Base-by-base conservation (phyloP, 2,888 invertebrate genomes). In the Heliconius aoede region DNA sequence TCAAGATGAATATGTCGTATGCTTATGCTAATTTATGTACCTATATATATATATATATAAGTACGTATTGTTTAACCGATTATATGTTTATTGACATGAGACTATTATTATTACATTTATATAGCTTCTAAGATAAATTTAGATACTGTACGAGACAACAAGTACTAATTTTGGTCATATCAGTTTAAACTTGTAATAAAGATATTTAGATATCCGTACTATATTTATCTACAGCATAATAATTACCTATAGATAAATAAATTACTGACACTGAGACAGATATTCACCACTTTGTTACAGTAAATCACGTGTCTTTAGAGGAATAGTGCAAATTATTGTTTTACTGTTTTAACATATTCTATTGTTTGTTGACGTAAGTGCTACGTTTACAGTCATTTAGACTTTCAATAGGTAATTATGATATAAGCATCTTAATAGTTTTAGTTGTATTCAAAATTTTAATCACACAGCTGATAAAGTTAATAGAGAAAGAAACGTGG, bases 191-290 rank as follows among this genome's bases (percentile, higher is more conserved):
- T 62, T 30, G 28, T 62, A 28, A 28, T 21, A 62, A 28, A 30
- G 28, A 30, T 62, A 62, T 8, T 0, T 36, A 65, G n/a, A 32
- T 64, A 32, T n/a, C 32, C 7, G 21, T 62, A 32, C 21, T 64
- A 32, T 64, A 9, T 32, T 64, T 64, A 64, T 64, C 62, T 9
- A 32, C n/a, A 65, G 8, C 36, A 40, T 64, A 13, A 55, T n/a
- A n/a, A 55, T 21, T 55, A 55, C 55, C n/a, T 64, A n/a, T 65
- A 65, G 65, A 65, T 65, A 65, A 65, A 36, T 65, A 40, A 36
- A 65, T 65, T 8, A 24, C 15, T 26, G 65, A 65, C 24, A 65
- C 26, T 40, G 24, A 36, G n/a, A 24, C 36, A 40, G 3, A 65
- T 65, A 65, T 65, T 46, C 5, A 64, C n/a, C 4, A 64, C 11